A percentile compares a stretch with the other conserved stretches of the same genome.
These are phyloP conservation scores for Daubentonia madagascariensis DNA, from an alignment of 2,113 vertebrate species.

Conservation along the genomic window DNA sequence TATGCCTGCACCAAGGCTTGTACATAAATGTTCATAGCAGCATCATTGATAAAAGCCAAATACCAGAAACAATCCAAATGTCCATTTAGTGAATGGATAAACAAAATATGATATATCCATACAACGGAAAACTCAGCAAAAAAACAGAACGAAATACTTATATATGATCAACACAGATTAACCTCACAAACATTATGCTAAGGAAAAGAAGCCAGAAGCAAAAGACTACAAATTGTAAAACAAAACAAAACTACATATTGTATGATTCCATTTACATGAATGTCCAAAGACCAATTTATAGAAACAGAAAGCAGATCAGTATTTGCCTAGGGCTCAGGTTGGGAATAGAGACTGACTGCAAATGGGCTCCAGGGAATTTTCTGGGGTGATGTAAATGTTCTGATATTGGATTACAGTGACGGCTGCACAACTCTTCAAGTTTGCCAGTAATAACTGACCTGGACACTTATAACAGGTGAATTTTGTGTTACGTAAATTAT, in stretches of 20 bases:
- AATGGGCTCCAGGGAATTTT: background rate
- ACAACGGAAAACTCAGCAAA: background rate
- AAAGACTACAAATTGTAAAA: background rate
- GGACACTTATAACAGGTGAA: background rate
- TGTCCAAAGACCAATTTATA: background rate
- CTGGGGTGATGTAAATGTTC: background rate
- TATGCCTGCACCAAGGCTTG: too few relatives aligned
- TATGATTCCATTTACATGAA: background rate
- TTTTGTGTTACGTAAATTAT: background rate
- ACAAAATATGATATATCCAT: too few relatives aligned
- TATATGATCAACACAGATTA: background rate
- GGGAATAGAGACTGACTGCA: background rate
- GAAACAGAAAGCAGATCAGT: background rate
- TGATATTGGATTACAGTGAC: background rate
- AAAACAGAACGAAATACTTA: conserved; percentile 20
- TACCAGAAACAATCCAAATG: too few relatives aligned
- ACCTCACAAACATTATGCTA: background rate
- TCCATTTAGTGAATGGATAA: too few relatives aligned
- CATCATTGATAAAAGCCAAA: too few relatives aligned
- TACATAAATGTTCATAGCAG: too few relatives aligned
- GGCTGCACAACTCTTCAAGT: background rate
- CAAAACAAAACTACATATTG: background rate
- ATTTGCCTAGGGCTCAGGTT: background rate
- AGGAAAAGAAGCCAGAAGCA: background rate
- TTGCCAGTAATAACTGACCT: background rate